Evolutionary conservation across 2,797 vertebrate species (phyloP), one percentile per base, ranked within the genome.

Genomic region (Epinephelus awoara): DNA sequence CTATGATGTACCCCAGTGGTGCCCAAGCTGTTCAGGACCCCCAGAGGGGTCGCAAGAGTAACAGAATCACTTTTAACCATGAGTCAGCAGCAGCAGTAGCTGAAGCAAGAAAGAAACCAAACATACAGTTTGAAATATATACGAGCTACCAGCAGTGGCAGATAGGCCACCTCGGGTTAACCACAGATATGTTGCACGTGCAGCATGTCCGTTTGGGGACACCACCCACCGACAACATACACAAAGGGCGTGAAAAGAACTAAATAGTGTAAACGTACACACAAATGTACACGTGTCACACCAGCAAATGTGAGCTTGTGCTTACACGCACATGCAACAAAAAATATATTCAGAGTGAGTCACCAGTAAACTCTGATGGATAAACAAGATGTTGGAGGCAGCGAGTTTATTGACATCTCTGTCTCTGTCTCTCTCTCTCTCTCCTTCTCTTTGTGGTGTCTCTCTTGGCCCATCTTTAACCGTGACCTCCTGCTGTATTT

Each of bases 401-500:
- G 82, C 12, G 55, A 65, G 91, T 94, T 95, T 94, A 94, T 95
- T 94, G 88, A 92, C 89, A 76, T 82, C 59, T 78, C 57, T 79
- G 62, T 79, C 55, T 82, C 61, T 57, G 19, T 52, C 70, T 66
- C 65, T 73, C 47, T 82, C 61, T 57, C n/a, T 52, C 70, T 66
- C 65, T 73, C 47, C 79, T 69, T 67, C 63, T 63, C 40, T 75
- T 75, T 72, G 44, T 67, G 21, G 72, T 83, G 79, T 90, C 86
- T 88, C 68, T 91, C 73, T 89, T 85, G 66, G 86, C 85, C 64
- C 72, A 72, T 87, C 85, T 89, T 77, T 81, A 72, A 77, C 75
- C 19, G n/a, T 83, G 78, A 92, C 89, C 87, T 89, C 54, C 64
- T 72, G 67, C 80, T 80, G 54, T 88, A 82, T 92, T 93, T 94